Conservation (phyloP, 2,888 invertebrate species). For the Heliconius charithonia region DNA sequence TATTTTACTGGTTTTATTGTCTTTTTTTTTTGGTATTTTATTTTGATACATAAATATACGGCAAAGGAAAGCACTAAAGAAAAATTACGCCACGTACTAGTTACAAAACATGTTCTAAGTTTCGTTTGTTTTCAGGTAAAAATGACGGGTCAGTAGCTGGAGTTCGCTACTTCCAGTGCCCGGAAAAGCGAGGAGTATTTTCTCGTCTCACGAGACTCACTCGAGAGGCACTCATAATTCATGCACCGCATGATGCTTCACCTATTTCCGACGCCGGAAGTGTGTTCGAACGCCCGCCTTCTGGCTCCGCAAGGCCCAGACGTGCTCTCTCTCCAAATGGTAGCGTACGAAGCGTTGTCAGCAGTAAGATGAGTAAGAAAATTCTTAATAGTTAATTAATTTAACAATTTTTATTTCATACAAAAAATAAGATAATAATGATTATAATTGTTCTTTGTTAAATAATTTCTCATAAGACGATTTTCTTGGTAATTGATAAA, state of each 20-base stretch:
- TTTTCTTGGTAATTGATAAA: not conserved
- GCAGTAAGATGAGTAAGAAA: slow-evolving; percentile 79
- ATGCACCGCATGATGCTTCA: slow-evolving; percentile 77
- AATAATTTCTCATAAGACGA: not conserved
- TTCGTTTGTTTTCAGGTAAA: slow-evolving; percentile 87
- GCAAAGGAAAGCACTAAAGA: not conserved
- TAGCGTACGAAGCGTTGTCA: slow-evolving; percentile 79
- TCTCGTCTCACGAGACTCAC: slow-evolving; percentile 94
- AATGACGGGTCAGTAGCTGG: slow-evolving; percentile 98
- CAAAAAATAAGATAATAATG: not conserved
- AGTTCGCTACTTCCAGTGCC: slow-evolving; percentile 96
- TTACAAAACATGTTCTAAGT: not conserved
- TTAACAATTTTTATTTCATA: not conserved
- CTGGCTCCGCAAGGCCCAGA: slow-evolving; percentile 72
- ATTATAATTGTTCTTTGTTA: not conserved
- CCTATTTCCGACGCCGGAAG: slow-evolving; percentile 78
- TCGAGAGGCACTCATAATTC: slow-evolving; percentile 86
- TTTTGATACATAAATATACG: not conserved
- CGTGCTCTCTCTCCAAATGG: slow-evolving; percentile 79
- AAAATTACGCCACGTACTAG: not conserved
- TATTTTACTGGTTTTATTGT: not conserved
- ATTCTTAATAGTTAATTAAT: not conserved
- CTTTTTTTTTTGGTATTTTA: not conserved
- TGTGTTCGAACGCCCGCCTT: slow-evolving; percentile 77
- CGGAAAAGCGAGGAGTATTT: slow-evolving; percentile 96